Conservation (phyloP, 2,113 vertebrate species). For the Aspiorhynchus laticeps region DNA sequence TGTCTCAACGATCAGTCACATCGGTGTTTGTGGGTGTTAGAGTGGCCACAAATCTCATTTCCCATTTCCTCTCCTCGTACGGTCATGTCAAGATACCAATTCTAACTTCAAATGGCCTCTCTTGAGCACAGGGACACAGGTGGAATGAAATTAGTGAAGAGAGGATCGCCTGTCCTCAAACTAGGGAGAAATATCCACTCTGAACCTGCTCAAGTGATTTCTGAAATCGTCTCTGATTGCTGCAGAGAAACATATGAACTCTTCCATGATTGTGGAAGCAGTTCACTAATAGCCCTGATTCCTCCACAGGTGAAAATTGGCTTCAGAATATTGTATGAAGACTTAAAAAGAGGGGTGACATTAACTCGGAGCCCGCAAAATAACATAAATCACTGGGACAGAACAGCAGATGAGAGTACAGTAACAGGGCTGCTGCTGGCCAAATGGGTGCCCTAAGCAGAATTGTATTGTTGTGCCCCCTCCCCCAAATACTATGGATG, state of each 20-base stretch:
- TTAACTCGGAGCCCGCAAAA: neutral
- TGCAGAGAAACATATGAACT: neutral
- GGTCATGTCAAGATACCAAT: slow-evolving; percentile 62
- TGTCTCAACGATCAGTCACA: slow-evolving; percentile 53
- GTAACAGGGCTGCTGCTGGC: no score
- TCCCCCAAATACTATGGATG: no score
- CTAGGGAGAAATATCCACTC: slow-evolving; percentile 4
- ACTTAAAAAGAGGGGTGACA: neutral
- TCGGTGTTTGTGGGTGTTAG: slow-evolving; percentile 27
- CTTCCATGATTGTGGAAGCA: neutral
- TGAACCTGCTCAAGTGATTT: slow-evolving; percentile 21
- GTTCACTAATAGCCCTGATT: neutral
- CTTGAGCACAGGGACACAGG: slow-evolving; percentile 52
- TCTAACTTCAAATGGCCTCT: slow-evolving; percentile 64
- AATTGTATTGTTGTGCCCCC: no score
- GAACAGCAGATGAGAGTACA: slow-evolving; percentile 20
- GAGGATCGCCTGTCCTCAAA: neutral
- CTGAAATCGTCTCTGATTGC: slow-evolving; percentile 38
- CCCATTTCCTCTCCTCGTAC: slow-evolving; percentile 57
- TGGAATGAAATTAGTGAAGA: slow-evolving; percentile 49
- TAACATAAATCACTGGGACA: neutral
- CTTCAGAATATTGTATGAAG: neutral
- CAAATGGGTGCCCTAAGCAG: no score
- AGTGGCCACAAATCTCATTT: slow-evolving; percentile 67
- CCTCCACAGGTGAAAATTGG: neutral